Conservation (phyloP, 2,797 vertebrate species). For the Hirundo rustica region DNA sequence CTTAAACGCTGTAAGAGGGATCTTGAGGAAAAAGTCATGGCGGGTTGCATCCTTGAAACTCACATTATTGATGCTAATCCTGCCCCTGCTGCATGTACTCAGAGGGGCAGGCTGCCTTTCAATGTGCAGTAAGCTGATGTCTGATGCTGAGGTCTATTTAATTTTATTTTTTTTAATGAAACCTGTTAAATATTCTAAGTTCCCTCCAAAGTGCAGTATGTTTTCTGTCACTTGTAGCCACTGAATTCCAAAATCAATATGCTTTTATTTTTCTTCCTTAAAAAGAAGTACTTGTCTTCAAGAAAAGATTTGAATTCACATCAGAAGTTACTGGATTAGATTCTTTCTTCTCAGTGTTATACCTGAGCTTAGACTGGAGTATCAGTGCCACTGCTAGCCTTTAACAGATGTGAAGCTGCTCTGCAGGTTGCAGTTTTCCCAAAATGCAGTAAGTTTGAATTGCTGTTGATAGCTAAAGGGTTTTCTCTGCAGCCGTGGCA, state of each 20-base stretch:
- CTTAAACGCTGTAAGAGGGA: fast-evolving
- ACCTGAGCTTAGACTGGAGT: neutral
- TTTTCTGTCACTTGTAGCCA: neutral
- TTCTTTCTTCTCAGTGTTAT: neutral
- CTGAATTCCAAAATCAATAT: neutral
- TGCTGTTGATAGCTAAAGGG: neutral
- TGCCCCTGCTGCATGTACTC: neutral
- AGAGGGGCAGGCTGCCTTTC: neutral
- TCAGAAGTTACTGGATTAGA: neutral
- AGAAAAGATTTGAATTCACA: neutral
- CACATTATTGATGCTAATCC: neutral
- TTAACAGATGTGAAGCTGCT: neutral
- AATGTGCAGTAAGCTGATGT: neutral
- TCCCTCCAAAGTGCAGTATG: neutral
- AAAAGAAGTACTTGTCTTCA: neutral
- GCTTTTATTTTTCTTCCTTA: neutral
- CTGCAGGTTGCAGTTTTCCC: neutral
- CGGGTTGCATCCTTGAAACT: neutral
- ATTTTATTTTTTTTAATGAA: neutral
- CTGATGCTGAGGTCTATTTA: neutral
- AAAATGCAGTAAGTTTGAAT: neutral
- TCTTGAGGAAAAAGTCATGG: neutral
- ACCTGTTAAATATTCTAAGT: neutral
- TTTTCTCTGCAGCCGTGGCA: neutral
- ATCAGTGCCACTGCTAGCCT: neutral